phyloP scores from a whole-genome alignment of 2,113 vertebrate species.

The Cavia aperea region DNA sequence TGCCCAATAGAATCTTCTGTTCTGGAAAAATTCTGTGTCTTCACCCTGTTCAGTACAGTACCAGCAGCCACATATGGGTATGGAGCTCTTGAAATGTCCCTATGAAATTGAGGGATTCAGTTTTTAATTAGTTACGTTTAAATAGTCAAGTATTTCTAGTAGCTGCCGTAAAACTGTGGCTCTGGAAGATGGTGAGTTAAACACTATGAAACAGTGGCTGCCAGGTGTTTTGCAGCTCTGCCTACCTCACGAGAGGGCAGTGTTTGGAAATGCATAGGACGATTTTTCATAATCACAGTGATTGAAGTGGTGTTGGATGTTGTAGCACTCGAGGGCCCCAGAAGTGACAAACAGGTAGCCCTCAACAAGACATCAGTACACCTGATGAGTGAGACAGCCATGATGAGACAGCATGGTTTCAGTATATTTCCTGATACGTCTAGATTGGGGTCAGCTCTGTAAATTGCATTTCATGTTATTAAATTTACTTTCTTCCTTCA shows the following conservation, averaged over 20 bases:
- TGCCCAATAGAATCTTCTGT: neutral
- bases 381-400: neutral
- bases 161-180: neutral
- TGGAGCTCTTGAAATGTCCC: neutral
- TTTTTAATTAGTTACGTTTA: constrained; percentile 5
- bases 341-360: neutral
- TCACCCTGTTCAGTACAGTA: neutral
- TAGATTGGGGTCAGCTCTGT: neutral
- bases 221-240: neutral
- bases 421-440: neutral
- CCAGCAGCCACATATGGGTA: neutral
- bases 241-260: neutral
- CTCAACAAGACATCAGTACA: neutral
- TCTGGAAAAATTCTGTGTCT: neutral
- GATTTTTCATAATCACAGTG: neutral
- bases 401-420: neutral
- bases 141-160: neutral
- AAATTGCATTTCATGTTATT: neutral
- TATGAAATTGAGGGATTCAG: neutral
- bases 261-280: neutral
- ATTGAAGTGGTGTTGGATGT: neutral
- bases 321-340: neutral
- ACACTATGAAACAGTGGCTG: neutral
- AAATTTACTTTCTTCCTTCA: neutral
- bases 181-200: neutral